These are phyloP conservation scores for Talpa occidentalis DNA, from an alignment of 2,113 vertebrate species.

Conservation along the genomic window DNA sequence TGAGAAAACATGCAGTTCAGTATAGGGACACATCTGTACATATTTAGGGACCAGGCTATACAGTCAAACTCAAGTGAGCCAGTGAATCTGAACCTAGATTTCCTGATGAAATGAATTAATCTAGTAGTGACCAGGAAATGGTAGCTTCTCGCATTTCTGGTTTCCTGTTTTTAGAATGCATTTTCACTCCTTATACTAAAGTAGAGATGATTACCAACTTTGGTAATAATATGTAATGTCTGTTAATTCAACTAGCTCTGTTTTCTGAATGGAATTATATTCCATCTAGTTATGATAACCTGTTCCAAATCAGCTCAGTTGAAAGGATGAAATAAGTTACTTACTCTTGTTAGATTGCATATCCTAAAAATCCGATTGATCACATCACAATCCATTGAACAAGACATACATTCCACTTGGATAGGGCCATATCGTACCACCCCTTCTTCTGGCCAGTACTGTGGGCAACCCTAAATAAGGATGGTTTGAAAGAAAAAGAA, in stretches of 20 bases:
- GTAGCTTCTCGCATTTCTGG: neutral
- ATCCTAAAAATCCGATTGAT: slow-evolving; percentile 98
- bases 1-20: neutral
- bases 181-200: neutral
- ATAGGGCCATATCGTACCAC: slow-evolving; percentile 96
- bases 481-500: slow-evolving; percentile 68
- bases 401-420: slow-evolving; percentile 98
- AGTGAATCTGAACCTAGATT: neutral
- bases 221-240: neutral
- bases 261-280: slow-evolving; percentile 12
- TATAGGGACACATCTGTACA: neutral
- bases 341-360: slow-evolving; percentile 98
- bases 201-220: neutral
- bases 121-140: neutral
- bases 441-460: slow-evolving; percentile 99
- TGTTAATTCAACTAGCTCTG: slow-evolving; percentile 32
- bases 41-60: neutral
- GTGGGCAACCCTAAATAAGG: slow-evolving; percentile 93
- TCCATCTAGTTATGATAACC: neutral
- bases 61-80: neutral
- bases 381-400: slow-evolving; percentile 98
- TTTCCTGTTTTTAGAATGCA: neutral
- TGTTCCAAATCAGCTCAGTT: neutral
- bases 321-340: slow-evolving; percentile 61
- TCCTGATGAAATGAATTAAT: neutral